Percentiles rank a stretch among this genome's conserved stretches.
These are phyloP conservation scores for Myiopsitta monachus DNA, from an alignment of 2,113 vertebrate genomes.

Conservation along the genomic window DNA sequence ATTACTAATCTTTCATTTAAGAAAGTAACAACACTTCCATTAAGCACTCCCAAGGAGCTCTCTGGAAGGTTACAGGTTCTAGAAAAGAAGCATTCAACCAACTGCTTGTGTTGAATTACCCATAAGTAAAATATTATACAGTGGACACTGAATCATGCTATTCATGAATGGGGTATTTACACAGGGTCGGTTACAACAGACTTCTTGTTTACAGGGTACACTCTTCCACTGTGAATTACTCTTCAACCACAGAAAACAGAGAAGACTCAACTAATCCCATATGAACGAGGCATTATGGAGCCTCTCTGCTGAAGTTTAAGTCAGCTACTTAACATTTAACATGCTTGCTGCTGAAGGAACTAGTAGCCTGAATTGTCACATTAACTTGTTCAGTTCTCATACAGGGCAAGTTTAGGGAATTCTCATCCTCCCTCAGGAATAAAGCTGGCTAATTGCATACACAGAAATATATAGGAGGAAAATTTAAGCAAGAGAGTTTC, in stretches of 20 bases:
- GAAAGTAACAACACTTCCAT: background rate
- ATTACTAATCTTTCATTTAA: background rate
- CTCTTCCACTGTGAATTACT: background rate
- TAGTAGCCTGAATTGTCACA: background rate
- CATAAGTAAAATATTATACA: constrained; percentile 14
- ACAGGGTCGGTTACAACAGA: constrained; percentile 18
- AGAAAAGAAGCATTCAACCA: background rate
- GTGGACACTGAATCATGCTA: constrained; percentile 2
- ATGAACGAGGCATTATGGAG: accelerated
- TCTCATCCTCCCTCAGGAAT: background rate
- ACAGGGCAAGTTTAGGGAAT: background rate
- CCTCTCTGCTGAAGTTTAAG: background rate
- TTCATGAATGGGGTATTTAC: background rate
- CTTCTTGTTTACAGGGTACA: background rate
- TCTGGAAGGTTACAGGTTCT: background rate
- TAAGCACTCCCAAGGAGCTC: background rate
- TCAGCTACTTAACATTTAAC: background rate
- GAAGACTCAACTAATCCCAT: background rate
- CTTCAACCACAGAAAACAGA: background rate
- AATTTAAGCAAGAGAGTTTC: background rate
- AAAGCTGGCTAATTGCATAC: background rate
- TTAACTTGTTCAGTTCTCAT: background rate
- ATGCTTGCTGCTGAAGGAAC: background rate
- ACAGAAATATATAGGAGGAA: background rate
- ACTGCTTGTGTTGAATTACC: background rate